phyloP scores from a whole-genome alignment of 2,113 vertebrate genomes.

The Sylvia atricapilla region DNA sequence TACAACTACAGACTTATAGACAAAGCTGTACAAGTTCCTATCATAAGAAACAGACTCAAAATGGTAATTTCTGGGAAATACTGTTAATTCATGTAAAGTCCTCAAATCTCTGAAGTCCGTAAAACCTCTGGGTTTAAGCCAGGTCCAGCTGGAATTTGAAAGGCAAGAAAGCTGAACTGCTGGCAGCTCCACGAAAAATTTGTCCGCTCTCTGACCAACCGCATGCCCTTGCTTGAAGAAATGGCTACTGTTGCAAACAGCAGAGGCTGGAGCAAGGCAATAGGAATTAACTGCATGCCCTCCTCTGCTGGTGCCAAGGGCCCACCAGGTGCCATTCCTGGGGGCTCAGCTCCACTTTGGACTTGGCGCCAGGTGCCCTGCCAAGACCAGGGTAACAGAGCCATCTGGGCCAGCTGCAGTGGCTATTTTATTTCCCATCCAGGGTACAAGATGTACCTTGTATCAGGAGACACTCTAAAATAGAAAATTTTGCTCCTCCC shows the following conservation, averaged over 20 bases:
- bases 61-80: background rate
- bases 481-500: background rate
- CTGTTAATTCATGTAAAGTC: background rate
- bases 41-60: background rate
- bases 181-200: background rate
- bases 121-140: background rate
- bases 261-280: background rate
- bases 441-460: background rate
- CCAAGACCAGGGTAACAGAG: background rate
- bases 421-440: background rate
- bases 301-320: background rate
- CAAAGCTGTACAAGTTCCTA: background rate
- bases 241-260: fast-evolving
- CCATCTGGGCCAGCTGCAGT: fast-evolving
- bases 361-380: fast-evolving
- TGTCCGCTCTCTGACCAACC: background rate
- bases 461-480: background rate
- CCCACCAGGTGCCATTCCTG: fast-evolving
- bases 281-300: fast-evolving
- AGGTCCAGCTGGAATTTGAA: fast-evolving
- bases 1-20: background rate
- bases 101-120: background rate
- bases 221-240: background rate
- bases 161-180: background rate
- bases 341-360: fast-evolving